Evolutionary conservation across 2,797 vertebrate species (phyloP), one percentile per base, ranked within the genome.

Genomic region (Ispidina picta): DNA sequence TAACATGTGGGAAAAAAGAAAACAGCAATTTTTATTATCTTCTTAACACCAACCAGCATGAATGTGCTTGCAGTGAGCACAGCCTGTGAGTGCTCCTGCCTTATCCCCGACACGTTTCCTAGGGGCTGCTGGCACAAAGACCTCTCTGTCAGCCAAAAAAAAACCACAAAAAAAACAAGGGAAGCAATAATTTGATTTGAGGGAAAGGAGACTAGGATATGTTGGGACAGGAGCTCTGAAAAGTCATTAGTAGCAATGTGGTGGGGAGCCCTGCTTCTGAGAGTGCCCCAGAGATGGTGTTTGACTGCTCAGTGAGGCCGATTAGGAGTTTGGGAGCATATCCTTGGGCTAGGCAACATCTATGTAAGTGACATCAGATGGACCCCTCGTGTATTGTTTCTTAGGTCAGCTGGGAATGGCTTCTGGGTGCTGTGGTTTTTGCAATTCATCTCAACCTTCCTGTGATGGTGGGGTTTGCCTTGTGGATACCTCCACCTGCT

Each of bases 21-120:
- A 86, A 14, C 12, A 62, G 68, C 60, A n/a, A 52, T 41, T 79
- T 91, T 90, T 91, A 84, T 73, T 82, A 28, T 65, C 62, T 73
- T 89, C 39, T 64, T 78, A 71, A 41, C 31, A 58, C 44, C 31
- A 82, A 56, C 60, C 58, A 3, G 4, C 37, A 75, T 81, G 72
- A 73, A 77, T 16, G 48, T n/a, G 44, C 31, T 62, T 39, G 26
- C 58, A 68, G 65, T 0, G 10, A 80, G 54, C 4, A 3, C 39
- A 70, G 51, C 74, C 75, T 43, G 65, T 0, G 0, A 56, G 20
- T 31, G 70, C 74, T 51, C 44, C 63, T 83, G 74, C 74, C 83
- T 54, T 15, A 31, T 49, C 28, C 54, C 35, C 5, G 1, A 56
- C 8, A 2, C 43, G 48, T 78, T 55, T 83, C 65, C 44, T 46